These are phyloP conservation scores for Mythimna loreyi DNA, from an alignment of 2,888 invertebrate species.

Conservation along the genomic window DNA sequence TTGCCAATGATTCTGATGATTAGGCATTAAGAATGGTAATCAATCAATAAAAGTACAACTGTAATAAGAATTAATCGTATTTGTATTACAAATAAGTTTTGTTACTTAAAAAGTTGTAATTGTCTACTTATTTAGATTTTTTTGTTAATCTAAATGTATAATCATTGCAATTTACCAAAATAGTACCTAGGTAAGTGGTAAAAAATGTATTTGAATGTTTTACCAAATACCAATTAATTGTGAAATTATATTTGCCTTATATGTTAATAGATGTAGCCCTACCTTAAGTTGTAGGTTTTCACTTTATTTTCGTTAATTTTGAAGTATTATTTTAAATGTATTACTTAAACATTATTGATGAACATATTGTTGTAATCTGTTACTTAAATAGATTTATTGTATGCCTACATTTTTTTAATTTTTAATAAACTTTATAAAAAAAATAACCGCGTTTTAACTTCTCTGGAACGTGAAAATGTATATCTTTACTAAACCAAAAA, in stretches of 20 bases:
- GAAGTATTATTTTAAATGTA: conserved; percentile 56
- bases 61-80: not conserved
- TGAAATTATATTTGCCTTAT: not conserved
- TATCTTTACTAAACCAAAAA: not conserved
- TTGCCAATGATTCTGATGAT: too few species aligned
- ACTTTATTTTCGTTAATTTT: conserved; percentile 44
- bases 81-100: not conserved
- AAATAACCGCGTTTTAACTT: not conserved
- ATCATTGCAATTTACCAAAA: conserved; percentile 11
- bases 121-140: conserved; percentile 5
- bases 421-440: conserved; percentile 69
- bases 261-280: conserved; percentile 7
- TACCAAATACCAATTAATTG: not conserved
- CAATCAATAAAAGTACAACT: not conserved
- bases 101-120: conserved; percentile 1
- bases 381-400: conserved; percentile 78
- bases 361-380: conserved; percentile 83
- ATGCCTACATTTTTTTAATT: conserved; percentile 68
- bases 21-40: too few species aligned
- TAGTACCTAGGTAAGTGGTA: not conserved
- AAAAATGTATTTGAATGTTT: conserved; percentile 19
- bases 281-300: conserved; percentile 21
- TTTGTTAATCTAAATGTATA: not conserved
- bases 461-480: not conserved
- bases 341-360: conserved; percentile 76